Conservation (phyloP, 2,888 invertebrate species). For the Mythimna ferrago region DNA sequence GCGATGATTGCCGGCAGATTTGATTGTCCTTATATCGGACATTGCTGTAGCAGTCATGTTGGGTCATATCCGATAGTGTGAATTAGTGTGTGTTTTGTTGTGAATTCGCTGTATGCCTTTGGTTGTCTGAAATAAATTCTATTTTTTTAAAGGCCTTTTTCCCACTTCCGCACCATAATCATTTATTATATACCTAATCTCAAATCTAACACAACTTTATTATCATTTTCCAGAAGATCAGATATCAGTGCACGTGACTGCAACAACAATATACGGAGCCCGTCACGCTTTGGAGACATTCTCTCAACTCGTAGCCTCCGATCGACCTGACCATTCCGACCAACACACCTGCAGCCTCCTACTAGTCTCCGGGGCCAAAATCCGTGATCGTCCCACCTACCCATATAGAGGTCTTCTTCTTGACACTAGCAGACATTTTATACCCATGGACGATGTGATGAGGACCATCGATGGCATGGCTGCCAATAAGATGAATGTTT, state of each 20-base stretch:
- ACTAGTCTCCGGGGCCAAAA: slow-evolving; percentile 91
- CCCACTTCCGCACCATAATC: too few relatives aligned
- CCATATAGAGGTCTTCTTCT: slow-evolving; percentile 96
- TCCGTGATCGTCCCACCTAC: slow-evolving; percentile 95
- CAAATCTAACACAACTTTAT: background rate
- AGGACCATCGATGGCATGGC: slow-evolving; percentile 96
- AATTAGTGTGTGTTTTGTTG: too few relatives aligned
- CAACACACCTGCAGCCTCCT: slow-evolving; percentile 88
- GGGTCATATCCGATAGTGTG: too few relatives aligned
- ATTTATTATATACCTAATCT: too few relatives aligned
- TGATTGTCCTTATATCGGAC: too few relatives aligned
- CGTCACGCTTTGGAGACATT: slow-evolving; percentile 95
- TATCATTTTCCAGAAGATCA: slow-evolving; percentile 79
- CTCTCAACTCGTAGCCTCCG: slow-evolving; percentile 91
- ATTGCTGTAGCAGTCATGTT: too few relatives aligned
- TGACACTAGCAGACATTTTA: slow-evolving; percentile 97
- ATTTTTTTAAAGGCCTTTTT: too few relatives aligned
- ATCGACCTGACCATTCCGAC: slow-evolving; percentile 72
- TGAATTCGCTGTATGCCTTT: too few relatives aligned
- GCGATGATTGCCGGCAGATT: too few relatives aligned
- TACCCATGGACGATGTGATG: slow-evolving; percentile 93
- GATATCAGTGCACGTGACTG: slow-evolving; percentile 89
- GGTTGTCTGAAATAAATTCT: too few relatives aligned
- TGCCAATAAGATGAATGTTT: slow-evolving; percentile 96
- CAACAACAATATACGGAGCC: slow-evolving; percentile 93